Percentiles rank a stretch among this genome's conserved stretches.
Evolutionary conservation across 2,797 vertebrate species (phyloP).

Genomic region (Alfaro cultratus): DNA sequence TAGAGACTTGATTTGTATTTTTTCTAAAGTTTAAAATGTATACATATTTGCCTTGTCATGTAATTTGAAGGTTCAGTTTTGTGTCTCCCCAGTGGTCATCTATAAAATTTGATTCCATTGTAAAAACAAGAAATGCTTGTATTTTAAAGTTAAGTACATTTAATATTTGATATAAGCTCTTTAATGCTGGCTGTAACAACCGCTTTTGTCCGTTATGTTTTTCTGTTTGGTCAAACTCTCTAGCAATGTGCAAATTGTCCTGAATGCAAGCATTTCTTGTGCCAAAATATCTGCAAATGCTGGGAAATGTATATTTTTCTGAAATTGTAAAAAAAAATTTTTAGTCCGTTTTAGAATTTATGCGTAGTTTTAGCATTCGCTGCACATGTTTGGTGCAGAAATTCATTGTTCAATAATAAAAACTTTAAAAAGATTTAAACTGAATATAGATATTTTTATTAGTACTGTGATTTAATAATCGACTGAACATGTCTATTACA

Average conservation of each 20-base stretch:
- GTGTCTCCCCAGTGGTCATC: slow-evolving; percentile 35
- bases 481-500: not conserved
- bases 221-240: slow-evolving; percentile 37
- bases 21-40: slow-evolving; percentile 42
- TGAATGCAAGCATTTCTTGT: slow-evolving; percentile 40
- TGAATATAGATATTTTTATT: not conserved
- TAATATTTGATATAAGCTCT: slow-evolving; percentile 29
- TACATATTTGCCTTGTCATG: slow-evolving; percentile 36
- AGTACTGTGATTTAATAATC: not conserved
- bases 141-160: slow-evolving; percentile 24
- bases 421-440: slow-evolving; percentile 3
- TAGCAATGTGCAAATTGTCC: slow-evolving; percentile 35
- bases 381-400: slow-evolving; percentile 76
- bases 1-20: slow-evolving; percentile 51
- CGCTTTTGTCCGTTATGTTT: slow-evolving; percentile 20
- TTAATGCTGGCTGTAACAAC: slow-evolving; percentile 22
- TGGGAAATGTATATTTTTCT: slow-evolving; percentile 84
- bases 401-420: slow-evolving; percentile 86
- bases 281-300: slow-evolving; percentile 67
- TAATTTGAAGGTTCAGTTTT: slow-evolving; percentile 19
- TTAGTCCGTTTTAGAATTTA: slow-evolving; percentile 72
- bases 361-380: slow-evolving; percentile 76
- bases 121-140: slow-evolving; percentile 28
- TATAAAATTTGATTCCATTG: slow-evolving; percentile 19
- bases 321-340: slow-evolving; percentile 77